Base-by-base conservation (phyloP, 2,797 vertebrate species). In the Caiman crocodilus region DNA sequence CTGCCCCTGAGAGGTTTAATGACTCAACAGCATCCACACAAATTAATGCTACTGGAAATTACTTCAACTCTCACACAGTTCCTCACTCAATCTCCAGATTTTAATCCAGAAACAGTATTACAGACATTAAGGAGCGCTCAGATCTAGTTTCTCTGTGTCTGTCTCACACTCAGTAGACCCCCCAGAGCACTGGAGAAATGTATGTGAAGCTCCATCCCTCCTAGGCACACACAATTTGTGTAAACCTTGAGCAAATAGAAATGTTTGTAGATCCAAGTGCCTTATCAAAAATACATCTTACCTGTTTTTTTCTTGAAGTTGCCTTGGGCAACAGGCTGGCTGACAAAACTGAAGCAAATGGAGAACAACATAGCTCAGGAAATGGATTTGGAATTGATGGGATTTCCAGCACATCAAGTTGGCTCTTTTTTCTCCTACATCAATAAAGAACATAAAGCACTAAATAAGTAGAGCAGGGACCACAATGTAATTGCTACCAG, bases 261-360 rank as follows among this genome's bases (percentile, higher is more conserved):
- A 11, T 50, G 42, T 50, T 50, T 50, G 42, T 50, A 50, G 42
- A 50, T 50, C 42, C 6, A 71, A n/a, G 26, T 61, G 60, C 58
- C n/a, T 79, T 28, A 3, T 79, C 25, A 84, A 50, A 94, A 67
- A 77, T 86, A 92, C 95, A 26, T 90, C 92, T 94, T 96, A 97
- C 99, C 98, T 99, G 99, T 97, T 98, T 98, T 97, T 98, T 97
- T 96, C 97, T 98, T 97, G 97, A 98, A 98, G 98, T 99, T 97
- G 98, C 98, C 98, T 98, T 98, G 89, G 98, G 98, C 97, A 98
- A 98, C 96, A 99, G 97, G 97, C 98, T 98, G 95, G 98, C 97
- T 79, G 99, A 98, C 91, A 98, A 97, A 91, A 98, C 96, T 32
- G 98, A 98, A 88, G 98, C 96, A 94, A 98, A 95, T 2, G 98